Evolutionary conservation across 2,888 invertebrate genomes (phyloP), one percentile per base, ranked within the genome.

Genomic region (Tenthredo amoena): DNA sequence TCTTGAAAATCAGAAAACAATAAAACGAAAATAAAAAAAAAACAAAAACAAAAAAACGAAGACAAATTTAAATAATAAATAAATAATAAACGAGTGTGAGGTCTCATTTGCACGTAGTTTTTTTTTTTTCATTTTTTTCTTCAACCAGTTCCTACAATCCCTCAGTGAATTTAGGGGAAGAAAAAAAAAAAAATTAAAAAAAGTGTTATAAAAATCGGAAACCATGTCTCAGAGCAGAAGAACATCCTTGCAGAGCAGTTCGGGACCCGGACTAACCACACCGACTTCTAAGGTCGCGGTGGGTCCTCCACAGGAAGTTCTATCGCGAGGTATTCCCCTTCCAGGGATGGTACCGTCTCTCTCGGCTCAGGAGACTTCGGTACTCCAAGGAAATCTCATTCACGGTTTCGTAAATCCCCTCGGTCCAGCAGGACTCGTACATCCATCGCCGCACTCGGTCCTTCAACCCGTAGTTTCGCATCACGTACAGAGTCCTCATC

Each of bases 381-480:
- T 91, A 86, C 40, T 50, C 31, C 92, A 91, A 86, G 88, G 89
- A 65, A 91, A 90, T 87, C 89, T 92, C 26, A 89, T 91, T 86
- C 93, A 93, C 87, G 92, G 93, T 50, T 93, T 92, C 87, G 91
- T 93, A 87, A 93, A 93, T 88, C 93, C 93, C 50, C 91, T 93
- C 85, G 93, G 92, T 55, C 92, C 92, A 55, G 89, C 89, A 79
- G 90, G 90, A 83, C 88, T 90, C 85, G 89, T 89, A 85, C 91
- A 90, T 87, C 77, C 85, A 18, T 74, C 76, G n/a, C 47, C 85
- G 6, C 85, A 85, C n/a, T 84, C 84, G 12, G 58, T 58, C 12
- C n/a, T 71, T 50, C 71, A 50, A 21, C 47, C 85, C 18, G 72
- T 68, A 37, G 68, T 85, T 86, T 88, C 91, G 86, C 91, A 91